phyloP scores from a whole-genome alignment of 1,140 invertebrate genomes.

The Bacillus rossius region DNA sequence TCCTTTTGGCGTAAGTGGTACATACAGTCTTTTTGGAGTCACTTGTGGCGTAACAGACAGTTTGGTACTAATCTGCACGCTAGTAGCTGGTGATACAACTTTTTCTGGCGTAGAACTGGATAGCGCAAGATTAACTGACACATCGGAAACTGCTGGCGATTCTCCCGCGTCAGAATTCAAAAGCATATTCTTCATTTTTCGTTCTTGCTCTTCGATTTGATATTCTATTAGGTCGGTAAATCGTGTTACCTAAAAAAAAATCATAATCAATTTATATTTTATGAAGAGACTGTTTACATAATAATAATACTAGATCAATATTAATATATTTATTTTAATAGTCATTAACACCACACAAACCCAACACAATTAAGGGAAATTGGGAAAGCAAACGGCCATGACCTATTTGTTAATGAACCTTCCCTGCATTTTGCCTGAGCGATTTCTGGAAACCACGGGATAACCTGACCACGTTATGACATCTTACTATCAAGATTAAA shows the following conservation, averaged over 20 bases:
- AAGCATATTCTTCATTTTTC: neutral
- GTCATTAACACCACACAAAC: no score
- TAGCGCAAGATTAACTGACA: neutral
- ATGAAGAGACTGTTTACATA: no score
- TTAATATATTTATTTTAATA: no score
- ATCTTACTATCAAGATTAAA: no score
- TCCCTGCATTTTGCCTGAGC: no score
- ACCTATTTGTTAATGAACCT: no score
- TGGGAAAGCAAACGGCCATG: no score
- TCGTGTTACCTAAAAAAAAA: conserved; percentile 11
- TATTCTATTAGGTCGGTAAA: conserved; percentile 11
- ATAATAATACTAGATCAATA: no score
- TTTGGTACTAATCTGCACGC: neutral
- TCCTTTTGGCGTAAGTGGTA: neutral
- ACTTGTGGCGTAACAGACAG: neutral
- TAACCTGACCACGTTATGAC: no score
- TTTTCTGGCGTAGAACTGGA: neutral
- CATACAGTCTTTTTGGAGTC: neutral
- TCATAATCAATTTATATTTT: neutral
- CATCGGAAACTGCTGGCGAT: neutral
- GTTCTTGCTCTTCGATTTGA: conserved; percentile 7
- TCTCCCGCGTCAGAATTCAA: neutral
- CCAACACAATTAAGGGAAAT: no score
- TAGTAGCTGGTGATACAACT: neutral
- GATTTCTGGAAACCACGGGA: no score